A percentile compares a stretch with the other conserved stretches of the same genome.
phyloP scores from a whole-genome alignment of 2,888 invertebrate genomes.

The Dasypogon diadema region DNA sequence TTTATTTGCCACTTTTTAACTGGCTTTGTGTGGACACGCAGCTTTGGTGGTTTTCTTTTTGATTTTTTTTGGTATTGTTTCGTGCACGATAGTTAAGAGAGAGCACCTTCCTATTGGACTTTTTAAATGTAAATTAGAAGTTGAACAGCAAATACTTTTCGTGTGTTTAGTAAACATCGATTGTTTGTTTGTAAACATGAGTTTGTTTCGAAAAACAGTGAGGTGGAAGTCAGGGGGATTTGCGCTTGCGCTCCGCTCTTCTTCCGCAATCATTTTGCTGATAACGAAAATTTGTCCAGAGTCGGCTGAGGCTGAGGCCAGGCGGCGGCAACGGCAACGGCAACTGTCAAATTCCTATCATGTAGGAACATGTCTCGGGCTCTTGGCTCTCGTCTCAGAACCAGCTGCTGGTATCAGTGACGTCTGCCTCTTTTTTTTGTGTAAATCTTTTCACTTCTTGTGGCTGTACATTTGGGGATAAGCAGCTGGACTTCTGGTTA shows the following conservation, averaged over 20 bases:
- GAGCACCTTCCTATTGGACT: neutral
- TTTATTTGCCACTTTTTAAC: constrained; percentile 13
- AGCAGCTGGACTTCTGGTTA: no score
- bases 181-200: constrained; percentile 42
- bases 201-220: neutral
- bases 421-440: neutral
- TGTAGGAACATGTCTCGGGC: neutral
- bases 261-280: neutral
- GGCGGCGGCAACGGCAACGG: neutral
- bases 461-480: no score
- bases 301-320: neutral
- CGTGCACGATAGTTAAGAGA: neutral
- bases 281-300: neutral
- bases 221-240: neutral
- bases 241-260: constrained; percentile 19
- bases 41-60: constrained; percentile 1
- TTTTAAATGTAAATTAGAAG: neutral
- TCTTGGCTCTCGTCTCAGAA: neutral
- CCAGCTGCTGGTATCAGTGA: constrained; percentile 8
- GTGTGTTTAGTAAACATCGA: neutral
- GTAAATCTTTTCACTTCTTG: no score
- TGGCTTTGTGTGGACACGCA: constrained; percentile 16
- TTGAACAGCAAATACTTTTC: neutral
- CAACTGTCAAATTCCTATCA: constrained; percentile 26
- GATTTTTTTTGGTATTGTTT: neutral